Base-by-base conservation (phyloP, 2,797 vertebrate species). In the Bucorvus abyssinicus region DNA sequence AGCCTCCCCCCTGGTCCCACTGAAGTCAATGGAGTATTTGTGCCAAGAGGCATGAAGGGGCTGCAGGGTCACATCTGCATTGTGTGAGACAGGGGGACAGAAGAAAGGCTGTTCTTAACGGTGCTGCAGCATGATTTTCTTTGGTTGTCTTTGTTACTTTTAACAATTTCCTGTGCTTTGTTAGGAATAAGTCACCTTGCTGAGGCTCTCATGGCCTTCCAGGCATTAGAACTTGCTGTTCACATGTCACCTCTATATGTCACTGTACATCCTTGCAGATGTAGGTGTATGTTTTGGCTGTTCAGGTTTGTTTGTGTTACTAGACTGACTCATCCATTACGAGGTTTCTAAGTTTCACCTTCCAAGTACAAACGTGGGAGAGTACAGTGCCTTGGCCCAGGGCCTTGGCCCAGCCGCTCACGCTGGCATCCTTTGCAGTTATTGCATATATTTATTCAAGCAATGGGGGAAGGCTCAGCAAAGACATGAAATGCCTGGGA, bases 211-310 rank as follows among this genome's bases (percentile, higher is more conserved):
- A 2, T 0, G 2, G 83, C 95, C 88, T 93, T 27, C 80, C 92
- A 87, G 95, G 93, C 90, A 93, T 67, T 78, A 30, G 44, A 90
- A 40, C 77, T 73, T 27, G 67, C 77, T 84, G 59, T 65, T 93
- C 80, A 36, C 44, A 3, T 88, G 78, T 84, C 88, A 87, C 88
- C 80, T 84, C 82, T 56, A 0, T 10, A 64, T 86, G 96, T 84
- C 91, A 84, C 69, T 14, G 64, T 42, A 6, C 34, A 13, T 15
- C 9, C 32, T 2, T 4, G 50, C 9, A 23, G 34, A n/a, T 80
- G 61, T 14, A 50, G 84, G 71, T 20, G 34, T 3, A 6, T 0
- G 0, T 56, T 69, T 67, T 73, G 18, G 49, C 90, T 93, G 47
- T n/a, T 90, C 8, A 2, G 69, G 36, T 76, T 55, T 45, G 69